Base-by-base conservation (phyloP, 2,113 vertebrate species). In the Oriolus oriolus region DNA sequence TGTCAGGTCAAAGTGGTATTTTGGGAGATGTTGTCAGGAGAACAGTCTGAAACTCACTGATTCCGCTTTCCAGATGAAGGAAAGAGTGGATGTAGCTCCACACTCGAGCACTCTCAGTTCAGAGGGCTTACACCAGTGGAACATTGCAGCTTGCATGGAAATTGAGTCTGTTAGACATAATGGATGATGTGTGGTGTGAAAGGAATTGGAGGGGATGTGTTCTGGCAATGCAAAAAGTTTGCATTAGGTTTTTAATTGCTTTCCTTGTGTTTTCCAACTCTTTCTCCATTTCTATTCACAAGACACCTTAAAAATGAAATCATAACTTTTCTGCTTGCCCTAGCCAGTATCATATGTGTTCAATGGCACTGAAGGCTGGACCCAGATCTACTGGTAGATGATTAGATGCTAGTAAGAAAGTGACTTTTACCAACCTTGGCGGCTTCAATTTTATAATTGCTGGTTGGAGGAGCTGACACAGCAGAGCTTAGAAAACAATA, bases 401-500 rank as follows among this genome's bases (percentile, higher is more conserved):
- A 88, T 90, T 53, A 84, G 73, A 84, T 6, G 4, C 52, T 84
- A 90, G 31, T 78, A 87, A 87, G 73, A 94, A 94, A 92, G 53
- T 75, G 66, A 83, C 61, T 94, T 96, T 87, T 95, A 88, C 87
- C 90, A 95, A 28, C 60, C 45, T 87, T 94, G 75, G 79, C 19
- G 0, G 35, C 31, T 95, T 94, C 35, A 49, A 61, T 91, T 91
- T 89, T 85, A 31, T 87, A 74, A 83, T 85, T 87, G 59, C 74
- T 91, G 26, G 30, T 86, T 76, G 78, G 70, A 82, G 33, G 52
- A 93, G 56, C 94, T 89, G 78, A 91, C 64, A 53, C 41, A 56
- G 81, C 60, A 76, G 87, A 94, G 59, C 69, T 68, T 86, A 83
- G 56, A 81, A 95, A 96, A 94, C 57, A 93, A 89, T 70, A 91